These are phyloP conservation scores for Procambarus virginalis DNA, from an alignment of 1,140 invertebrate genomes.

Conservation along the genomic window DNA sequence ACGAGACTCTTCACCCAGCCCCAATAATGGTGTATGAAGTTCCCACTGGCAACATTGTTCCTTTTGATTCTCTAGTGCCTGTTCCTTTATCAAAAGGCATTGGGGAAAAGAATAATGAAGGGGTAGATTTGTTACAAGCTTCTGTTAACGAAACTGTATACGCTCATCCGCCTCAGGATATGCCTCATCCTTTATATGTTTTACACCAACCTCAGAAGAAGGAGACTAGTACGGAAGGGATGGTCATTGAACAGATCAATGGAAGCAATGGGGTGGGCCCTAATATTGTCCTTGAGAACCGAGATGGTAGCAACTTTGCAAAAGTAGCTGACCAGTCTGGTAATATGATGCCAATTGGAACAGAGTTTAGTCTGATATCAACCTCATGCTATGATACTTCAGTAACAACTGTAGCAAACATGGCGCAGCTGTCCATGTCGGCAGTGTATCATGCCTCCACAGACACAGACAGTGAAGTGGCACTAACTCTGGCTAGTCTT, in stretches of 20 bases:
- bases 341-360: constrained; percentile 56
- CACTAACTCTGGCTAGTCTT: constrained; percentile 67
- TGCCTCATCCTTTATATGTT: constrained; percentile 48
- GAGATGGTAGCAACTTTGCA: constrained; percentile 34
- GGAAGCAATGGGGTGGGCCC: constrained; percentile 27
- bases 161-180: constrained; percentile 45
- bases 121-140: constrained; percentile 46
- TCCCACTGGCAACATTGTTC: constrained; percentile 52
- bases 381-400: constrained; percentile 58
- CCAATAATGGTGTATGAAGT: constrained; percentile 63
- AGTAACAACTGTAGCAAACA: constrained; percentile 55
- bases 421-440: constrained; percentile 53
- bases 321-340: constrained; percentile 33
- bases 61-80: constrained; percentile 57
- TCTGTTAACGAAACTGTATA: constrained; percentile 56
- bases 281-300: constrained; percentile 49
- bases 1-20: constrained; percentile 43
- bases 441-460: constrained; percentile 60
- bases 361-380: constrained; percentile 64
- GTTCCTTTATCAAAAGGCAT: constrained; percentile 46
- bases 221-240: constrained; percentile 22
- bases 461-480: constrained; percentile 70
- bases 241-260: constrained; percentile 58
- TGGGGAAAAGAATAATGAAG: constrained; percentile 29
- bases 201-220: constrained; percentile 57